These are phyloP conservation scores for Chesias legatella DNA, from an alignment of 2,888 invertebrate species.

Conservation along the genomic window DNA sequence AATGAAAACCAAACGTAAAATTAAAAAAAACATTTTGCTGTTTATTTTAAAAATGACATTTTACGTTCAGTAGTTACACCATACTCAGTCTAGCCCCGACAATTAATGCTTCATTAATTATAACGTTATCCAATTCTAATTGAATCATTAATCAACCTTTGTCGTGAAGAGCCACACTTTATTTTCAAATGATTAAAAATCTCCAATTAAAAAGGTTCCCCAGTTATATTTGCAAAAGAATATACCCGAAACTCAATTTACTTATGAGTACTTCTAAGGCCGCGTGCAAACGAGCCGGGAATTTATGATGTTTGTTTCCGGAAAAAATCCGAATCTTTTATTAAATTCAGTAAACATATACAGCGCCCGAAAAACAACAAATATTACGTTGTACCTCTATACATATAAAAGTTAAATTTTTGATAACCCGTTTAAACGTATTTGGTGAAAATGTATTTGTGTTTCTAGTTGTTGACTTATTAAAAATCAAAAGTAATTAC, in stretches of 20 bases:
- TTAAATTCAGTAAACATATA: slow-evolving; percentile 32
- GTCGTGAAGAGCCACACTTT: slow-evolving; percentile 33
- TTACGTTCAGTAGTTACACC: too few species aligned
- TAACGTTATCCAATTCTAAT: slow-evolving; percentile 31
- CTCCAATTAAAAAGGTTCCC: slow-evolving; percentile 37
- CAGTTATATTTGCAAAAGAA: slow-evolving; percentile 27
- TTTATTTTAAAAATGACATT: too few species aligned
- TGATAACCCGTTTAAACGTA: slow-evolving; percentile 13
- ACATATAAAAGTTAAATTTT: slow-evolving; percentile 20
- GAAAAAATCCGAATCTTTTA: slow-evolving; percentile 28
- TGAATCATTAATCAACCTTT: slow-evolving; percentile 40
- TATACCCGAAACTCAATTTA: slow-evolving; percentile 20
- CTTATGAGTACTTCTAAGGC: slow-evolving; percentile 23
- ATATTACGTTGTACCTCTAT: slow-evolving; percentile 28
- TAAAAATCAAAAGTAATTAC: too few species aligned
- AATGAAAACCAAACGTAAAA: too few species aligned
- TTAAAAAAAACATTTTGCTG: too few species aligned
- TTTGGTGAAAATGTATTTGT: slow-evolving; percentile 4
- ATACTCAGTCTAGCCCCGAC: background rate
- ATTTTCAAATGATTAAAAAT: slow-evolving; percentile 40
- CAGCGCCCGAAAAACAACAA: slow-evolving; percentile 29
- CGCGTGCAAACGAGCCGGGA: slow-evolving; percentile 25
- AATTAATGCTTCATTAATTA: slow-evolving; percentile 18
- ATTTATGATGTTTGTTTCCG: slow-evolving; percentile 30
- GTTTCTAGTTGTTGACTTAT: too few species aligned